These are phyloP conservation scores for Papilio machaon DNA, from an alignment of 1,140 invertebrate genomes.

Conservation along the genomic window DNA sequence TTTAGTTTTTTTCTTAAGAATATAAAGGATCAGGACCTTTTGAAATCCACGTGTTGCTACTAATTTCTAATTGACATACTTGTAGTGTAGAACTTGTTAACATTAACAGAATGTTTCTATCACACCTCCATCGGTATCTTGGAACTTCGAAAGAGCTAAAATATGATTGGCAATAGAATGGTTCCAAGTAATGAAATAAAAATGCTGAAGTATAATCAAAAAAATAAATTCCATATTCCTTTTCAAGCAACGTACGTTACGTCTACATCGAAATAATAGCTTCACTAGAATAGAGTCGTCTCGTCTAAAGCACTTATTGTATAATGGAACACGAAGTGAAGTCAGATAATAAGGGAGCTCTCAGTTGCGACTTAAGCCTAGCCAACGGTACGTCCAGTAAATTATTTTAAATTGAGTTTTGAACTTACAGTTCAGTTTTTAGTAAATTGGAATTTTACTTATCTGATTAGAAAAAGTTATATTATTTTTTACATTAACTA, in stretches of 20 bases:
- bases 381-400: conserved; percentile 4
- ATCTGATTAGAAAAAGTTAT: too few species aligned
- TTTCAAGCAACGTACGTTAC: background rate
- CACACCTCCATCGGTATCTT: too few species aligned
- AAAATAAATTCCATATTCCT: conserved; percentile 28
- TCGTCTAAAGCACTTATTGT: conserved; percentile 30
- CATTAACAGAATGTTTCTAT: too few species aligned
- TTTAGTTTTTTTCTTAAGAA: background rate
- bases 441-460: background rate
- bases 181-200: background rate
- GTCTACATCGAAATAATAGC: conserved; percentile 8
- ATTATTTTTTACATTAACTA: too few species aligned
- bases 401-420: conserved; percentile 32
- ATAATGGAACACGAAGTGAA: conserved; percentile 29
- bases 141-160: too few species aligned
- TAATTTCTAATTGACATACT: too few species aligned
- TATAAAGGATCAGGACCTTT: too few species aligned
- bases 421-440: conserved; percentile 7
- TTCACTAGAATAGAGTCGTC: conserved; percentile 7
- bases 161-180: background rate
- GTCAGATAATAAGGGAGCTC: conserved; percentile 23
- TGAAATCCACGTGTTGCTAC: too few species aligned
- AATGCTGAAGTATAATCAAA: background rate
- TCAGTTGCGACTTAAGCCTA: conserved; percentile 18
- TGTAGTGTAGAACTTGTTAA: too few species aligned